Percentiles rank a stretch among this genome's conserved stretches.
These are phyloP conservation scores for Tachina grossa DNA, from an alignment of 2,888 invertebrate species.

Conservation along the genomic window DNA sequence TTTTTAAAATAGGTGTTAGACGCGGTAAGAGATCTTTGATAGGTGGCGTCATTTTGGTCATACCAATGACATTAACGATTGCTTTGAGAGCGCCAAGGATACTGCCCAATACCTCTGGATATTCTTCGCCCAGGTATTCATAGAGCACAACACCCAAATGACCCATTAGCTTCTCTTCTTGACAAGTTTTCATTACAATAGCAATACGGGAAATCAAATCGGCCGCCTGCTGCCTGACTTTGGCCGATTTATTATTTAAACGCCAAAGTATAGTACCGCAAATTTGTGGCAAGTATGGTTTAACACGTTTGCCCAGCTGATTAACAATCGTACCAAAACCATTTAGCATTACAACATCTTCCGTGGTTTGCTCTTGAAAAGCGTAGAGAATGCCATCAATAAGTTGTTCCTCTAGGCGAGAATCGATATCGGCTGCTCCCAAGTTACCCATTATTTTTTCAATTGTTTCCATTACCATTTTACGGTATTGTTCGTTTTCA, in stretches of 20 bases:
- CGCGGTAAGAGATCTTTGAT: slow-evolving; percentile 99
- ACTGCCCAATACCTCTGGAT: slow-evolving; percentile 99
- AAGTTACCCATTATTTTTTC: slow-evolving; percentile 99
- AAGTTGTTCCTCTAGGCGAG: slow-evolving; percentile 98
- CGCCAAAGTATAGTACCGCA: slow-evolving; percentile 99
- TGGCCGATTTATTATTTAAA: slow-evolving; percentile 99
- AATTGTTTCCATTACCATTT: slow-evolving; percentile 99
- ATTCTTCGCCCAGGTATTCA: slow-evolving; percentile 99
- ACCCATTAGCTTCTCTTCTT: slow-evolving; percentile 99
- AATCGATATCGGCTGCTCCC: slow-evolving; percentile 99
- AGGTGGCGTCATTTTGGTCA: slow-evolving; percentile 99
- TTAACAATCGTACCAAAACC: slow-evolving; percentile 99
- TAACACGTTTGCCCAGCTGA: slow-evolving; percentile 97
- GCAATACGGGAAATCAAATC: slow-evolving; percentile 99
- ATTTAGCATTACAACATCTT: slow-evolving; percentile 99
- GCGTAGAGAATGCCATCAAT: slow-evolving; percentile 99
- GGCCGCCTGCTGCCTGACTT: slow-evolving; percentile 99
- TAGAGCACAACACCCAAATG: slow-evolving; percentile 99
- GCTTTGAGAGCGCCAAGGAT: slow-evolving; percentile 99
- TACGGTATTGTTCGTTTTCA: slow-evolving; percentile 99
- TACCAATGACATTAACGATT: slow-evolving; percentile 99
- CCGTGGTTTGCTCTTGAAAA: slow-evolving; percentile 99
- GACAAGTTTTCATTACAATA: slow-evolving; percentile 99
- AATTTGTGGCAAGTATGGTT: slow-evolving; percentile 99
- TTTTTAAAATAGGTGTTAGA: slow-evolving; percentile 98